Evolutionary conservation across 2,797 vertebrate genomes (phyloP).

Genomic region (Mus caroli): DNA sequence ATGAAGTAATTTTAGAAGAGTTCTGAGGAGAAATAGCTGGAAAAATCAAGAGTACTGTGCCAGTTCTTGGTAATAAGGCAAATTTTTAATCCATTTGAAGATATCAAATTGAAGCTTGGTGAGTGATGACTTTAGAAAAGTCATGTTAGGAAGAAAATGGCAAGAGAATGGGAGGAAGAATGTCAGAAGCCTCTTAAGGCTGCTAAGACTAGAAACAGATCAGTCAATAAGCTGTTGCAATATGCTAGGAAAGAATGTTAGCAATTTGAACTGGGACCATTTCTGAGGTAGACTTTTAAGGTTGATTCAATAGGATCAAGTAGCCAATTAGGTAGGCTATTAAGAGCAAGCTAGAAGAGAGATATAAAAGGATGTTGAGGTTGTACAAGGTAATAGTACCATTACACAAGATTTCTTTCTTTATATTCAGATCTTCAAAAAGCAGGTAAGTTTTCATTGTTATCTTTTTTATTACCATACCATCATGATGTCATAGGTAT

Average conservation of each 20-base stretch:
- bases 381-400: slow-evolving; percentile 13
- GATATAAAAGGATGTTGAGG: background rate
- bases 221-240: background rate
- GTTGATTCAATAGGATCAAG: background rate
- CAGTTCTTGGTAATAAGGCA: background rate
- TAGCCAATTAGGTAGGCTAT: slow-evolving; percentile 15
- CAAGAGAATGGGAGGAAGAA: background rate
- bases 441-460: slow-evolving; percentile 38
- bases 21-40: background rate
- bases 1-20: background rate
- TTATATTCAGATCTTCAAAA: slow-evolving; percentile 36
- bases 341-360: slow-evolving; percentile 17
- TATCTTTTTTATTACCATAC: slow-evolving; percentile 16
- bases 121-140: slow-evolving; percentile 17
- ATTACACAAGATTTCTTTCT: slow-evolving; percentile 28
- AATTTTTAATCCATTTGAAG: background rate
- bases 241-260: slow-evolving; percentile 1
- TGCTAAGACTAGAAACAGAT: background rate
- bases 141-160: background rate
- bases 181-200: background rate
- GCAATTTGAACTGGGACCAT: background rate
- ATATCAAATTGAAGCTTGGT: background rate
- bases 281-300: slow-evolving; percentile 53
- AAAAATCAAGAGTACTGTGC: background rate
- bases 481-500: slow-evolving; percentile 47